Conservation (phyloP, 1,140 invertebrate species). For the Alviniconcha marisindica region DNA sequence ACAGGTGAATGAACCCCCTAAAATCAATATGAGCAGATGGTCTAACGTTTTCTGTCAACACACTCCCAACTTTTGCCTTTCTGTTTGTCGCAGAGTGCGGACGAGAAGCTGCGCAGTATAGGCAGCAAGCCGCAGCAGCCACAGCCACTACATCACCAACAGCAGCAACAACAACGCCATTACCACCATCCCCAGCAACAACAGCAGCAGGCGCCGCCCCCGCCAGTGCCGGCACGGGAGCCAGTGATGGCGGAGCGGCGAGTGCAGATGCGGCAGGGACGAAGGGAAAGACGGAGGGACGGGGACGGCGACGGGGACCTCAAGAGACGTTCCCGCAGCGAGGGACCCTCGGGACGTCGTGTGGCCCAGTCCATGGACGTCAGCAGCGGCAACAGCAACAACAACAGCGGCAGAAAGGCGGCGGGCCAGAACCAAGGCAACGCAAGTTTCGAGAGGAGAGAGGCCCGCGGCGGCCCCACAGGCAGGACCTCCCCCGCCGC, state of each 20-base stretch:
- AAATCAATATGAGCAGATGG: no score
- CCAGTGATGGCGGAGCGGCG: conserved; percentile 59
- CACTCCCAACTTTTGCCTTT: not conserved
- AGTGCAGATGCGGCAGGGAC: conserved; percentile 45
- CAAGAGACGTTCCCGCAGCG: conserved; percentile 67
- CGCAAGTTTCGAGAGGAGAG: conserved; percentile 36
- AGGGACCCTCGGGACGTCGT: conserved; percentile 54
- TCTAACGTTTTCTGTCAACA: no score
- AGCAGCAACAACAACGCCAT: not conserved
- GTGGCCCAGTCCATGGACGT: conserved; percentile 49
- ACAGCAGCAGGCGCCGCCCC: conserved; percentile 31
- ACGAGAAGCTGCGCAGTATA: conserved; percentile 69
- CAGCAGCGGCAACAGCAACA: not conserved
- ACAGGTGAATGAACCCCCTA: no score
- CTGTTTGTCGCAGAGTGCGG: conserved; percentile 64
- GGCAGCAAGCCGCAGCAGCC: conserved; percentile 50
- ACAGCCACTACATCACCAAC: conserved; percentile 31
- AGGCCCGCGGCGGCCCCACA: not conserved
- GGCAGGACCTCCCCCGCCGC: conserved; percentile 13
- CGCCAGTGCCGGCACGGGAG: not conserved
- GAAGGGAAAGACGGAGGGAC: conserved; percentile 37
- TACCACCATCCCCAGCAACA: not conserved
- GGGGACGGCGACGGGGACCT: conserved; percentile 41
- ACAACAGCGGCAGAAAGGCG: not conserved
- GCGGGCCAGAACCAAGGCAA: not conserved